A percentile compares a stretch with the other conserved stretches of the same genome.
These are phyloP conservation scores for Xanthia togata DNA, from an alignment of 2,888 invertebrate species.

Conservation along the genomic window DNA sequence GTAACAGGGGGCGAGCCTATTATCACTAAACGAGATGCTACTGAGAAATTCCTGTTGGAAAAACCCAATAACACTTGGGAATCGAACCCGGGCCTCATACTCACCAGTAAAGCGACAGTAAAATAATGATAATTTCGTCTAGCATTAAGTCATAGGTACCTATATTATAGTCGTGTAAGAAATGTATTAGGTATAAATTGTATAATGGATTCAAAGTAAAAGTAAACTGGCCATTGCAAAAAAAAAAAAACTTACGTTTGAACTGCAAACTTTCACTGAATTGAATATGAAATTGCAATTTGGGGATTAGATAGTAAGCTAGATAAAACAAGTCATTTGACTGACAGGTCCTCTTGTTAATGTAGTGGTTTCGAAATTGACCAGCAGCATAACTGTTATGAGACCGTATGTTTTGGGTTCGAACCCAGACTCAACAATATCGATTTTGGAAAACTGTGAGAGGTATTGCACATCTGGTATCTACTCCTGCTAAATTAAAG, in stretches of 20 bases:
- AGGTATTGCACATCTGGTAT: not conserved
- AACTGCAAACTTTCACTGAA: slow-evolving; percentile 59
- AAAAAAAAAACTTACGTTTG: slow-evolving; percentile 23
- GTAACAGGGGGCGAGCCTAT: not conserved
- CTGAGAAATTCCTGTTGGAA: not conserved
- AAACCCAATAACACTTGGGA: not conserved
- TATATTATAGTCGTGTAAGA: not conserved
- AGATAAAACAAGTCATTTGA: not conserved
- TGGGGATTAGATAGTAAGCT: slow-evolving; percentile 9
- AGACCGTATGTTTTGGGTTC: not conserved
- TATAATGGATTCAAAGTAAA: slow-evolving; percentile 57
- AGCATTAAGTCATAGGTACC: not conserved
- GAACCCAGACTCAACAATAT: not conserved
- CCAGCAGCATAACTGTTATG: not conserved
- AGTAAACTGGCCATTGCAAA: slow-evolving; percentile 43
- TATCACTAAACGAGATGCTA: not conserved
- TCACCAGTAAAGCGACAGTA: not conserved
- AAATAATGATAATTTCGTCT: not conserved
- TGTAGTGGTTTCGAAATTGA: not conserved
- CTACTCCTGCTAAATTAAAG: not conserved
- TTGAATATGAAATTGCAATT: slow-evolving; percentile 23
- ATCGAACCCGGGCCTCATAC: not conserved
- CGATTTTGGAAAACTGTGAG: not conserved
- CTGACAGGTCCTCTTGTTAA: slow-evolving; percentile 17
- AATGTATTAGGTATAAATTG: slow-evolving; percentile 22